Conservation (phyloP, 2,797 vertebrate genomes). For the Brachymystax lenok region DNA sequence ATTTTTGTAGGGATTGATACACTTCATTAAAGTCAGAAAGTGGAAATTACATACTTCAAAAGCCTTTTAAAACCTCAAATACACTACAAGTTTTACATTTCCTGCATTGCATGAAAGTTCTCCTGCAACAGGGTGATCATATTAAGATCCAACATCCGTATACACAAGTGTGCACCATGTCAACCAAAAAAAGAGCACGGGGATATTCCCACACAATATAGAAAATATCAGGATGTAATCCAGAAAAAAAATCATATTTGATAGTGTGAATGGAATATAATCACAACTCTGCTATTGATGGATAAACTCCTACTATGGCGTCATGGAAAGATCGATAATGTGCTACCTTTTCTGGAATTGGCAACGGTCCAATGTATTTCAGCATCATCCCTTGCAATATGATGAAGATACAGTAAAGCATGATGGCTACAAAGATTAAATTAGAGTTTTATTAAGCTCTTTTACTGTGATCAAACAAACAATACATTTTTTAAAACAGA, state of each 20-base stretch:
- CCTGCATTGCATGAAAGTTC: no score
- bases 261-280: not conserved
- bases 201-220: not conserved
- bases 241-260: not conserved
- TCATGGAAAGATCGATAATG: not conserved
- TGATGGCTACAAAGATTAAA: slow-evolving; percentile 1
- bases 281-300: not conserved
- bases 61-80: no score
- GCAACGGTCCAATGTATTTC: not conserved
- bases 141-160: not conserved
- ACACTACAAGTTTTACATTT: no score
- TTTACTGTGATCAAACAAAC: not conserved
- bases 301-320: not conserved
- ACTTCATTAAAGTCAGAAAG: no score
- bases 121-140: no score
- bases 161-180: not conserved
- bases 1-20: not conserved
- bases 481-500: no score
- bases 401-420: slow-evolving; percentile 5
- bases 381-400: not conserved
- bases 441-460: slow-evolving; percentile 11
- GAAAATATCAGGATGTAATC: not conserved
- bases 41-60: no score
- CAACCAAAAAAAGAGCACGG: not conserved
- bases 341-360: not conserved